phyloP scores from a whole-genome alignment of 1,140 invertebrate species.

The Luehdorfia chinensis region DNA sequence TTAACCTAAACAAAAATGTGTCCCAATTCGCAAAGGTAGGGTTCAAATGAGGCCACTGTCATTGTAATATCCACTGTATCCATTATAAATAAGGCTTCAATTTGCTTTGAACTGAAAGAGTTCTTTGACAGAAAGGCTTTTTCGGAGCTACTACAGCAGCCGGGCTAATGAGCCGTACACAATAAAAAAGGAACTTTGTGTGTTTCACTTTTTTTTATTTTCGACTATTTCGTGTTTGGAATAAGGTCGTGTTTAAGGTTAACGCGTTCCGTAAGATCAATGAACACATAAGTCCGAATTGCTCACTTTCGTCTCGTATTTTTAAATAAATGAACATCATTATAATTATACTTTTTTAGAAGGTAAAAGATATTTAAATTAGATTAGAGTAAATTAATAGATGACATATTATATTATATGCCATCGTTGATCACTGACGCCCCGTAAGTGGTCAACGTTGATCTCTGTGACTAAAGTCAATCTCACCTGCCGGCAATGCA shows the following conservation, averaged over 20 bases:
- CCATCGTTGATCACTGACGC: too few species aligned
- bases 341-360: too few species aligned
- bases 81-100: conserved; percentile 15
- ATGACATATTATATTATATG: too few species aligned
- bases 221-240: conserved; percentile 5
- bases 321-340: too few species aligned
- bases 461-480: too few species aligned
- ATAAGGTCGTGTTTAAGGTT: conserved; percentile 30
- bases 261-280: conserved; percentile 19
- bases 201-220: conserved; percentile 31
- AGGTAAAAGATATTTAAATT: too few species aligned
- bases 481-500: too few species aligned
- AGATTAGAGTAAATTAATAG: too few species aligned
- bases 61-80: conserved; percentile 17
- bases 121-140: conserved; percentile 29
- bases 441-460: too few species aligned
- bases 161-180: conserved; percentile 37
- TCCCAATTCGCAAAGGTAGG: conserved; percentile 30
- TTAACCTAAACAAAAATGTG: conserved; percentile 46
- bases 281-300: conserved; percentile 16
- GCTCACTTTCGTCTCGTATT: too few species aligned
- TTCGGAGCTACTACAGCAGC: conserved; percentile 25
- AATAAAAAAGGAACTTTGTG: conserved; percentile 32
- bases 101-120: conserved; percentile 6
- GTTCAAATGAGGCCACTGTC: conserved; percentile 2